Conservation (phyloP, 2,888 invertebrate genomes). For the Iselma pallidipennis region DNA sequence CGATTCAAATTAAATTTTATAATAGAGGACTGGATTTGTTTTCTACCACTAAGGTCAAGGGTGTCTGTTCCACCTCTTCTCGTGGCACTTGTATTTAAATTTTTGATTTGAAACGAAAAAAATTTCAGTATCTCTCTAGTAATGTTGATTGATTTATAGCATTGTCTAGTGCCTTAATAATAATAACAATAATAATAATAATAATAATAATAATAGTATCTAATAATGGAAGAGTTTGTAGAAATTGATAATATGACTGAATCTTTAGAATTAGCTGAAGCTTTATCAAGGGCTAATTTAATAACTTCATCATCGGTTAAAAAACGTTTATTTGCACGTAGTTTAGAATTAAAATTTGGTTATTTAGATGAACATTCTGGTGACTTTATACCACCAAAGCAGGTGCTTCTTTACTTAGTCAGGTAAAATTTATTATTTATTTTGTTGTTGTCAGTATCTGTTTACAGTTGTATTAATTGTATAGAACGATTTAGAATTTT, state of each 20-base stretch:
- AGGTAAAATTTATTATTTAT: slow-evolving; percentile 56
- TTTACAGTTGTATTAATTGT: no score
- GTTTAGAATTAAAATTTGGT: slow-evolving; percentile 59
- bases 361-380: slow-evolving; percentile 48
- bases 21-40: neutral
- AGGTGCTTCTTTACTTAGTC: slow-evolving; percentile 66
- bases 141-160: slow-evolving; percentile 4
- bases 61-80: slow-evolving; percentile 14
- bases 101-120: slow-evolving; percentile 9
- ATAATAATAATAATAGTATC: slow-evolving; percentile 7
- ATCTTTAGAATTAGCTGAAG: slow-evolving; percentile 62
- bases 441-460: no score
- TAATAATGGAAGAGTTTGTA: neutral
- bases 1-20: slow-evolving; percentile 13
- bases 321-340: slow-evolving; percentile 61
- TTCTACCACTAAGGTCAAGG: slow-evolving; percentile 18
- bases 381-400: slow-evolving; percentile 64
- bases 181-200: neutral
- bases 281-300: slow-evolving; percentile 61
- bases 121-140: slow-evolving; percentile 5
- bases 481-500: no score
- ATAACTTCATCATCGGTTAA: slow-evolving; percentile 63
- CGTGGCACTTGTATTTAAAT: slow-evolving; percentile 5
- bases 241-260: slow-evolving; percentile 42
- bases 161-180: slow-evolving; percentile 7